Conservation (phyloP, 2,888 invertebrate genomes). For the Gymnocheta viridis region DNA sequence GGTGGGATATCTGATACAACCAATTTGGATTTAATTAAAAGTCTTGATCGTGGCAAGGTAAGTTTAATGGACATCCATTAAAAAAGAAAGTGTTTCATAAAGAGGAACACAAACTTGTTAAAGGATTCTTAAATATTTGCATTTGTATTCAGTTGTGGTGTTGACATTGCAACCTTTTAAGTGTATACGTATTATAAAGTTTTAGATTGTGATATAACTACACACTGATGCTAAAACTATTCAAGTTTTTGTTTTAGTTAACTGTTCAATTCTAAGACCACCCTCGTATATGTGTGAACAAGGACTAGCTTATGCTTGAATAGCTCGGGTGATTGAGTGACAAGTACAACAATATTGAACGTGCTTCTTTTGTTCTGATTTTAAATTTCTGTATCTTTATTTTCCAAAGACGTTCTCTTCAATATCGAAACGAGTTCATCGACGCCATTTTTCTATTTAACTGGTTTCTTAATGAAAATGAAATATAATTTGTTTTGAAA, state of each 20-base stretch:
- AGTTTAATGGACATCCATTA: conserved; percentile 65
- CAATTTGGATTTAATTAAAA: conserved; percentile 90
- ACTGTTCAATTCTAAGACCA: background rate
- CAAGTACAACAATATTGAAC: conserved; percentile 1
- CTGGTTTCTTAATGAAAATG: background rate
- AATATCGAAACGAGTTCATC: conserved; percentile 32
- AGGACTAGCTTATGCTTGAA: conserved; percentile 21
- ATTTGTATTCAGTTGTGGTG: background rate
- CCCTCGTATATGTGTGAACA: background rate
- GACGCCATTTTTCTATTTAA: background rate
- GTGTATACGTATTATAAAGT: too few relatives aligned
- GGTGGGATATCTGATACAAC: conserved; percentile 96
- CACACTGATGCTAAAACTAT: too few relatives aligned
- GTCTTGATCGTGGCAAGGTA: conserved; percentile 93
- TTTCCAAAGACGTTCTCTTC: background rate
- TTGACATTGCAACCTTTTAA: background rate
- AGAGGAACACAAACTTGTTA: background rate
- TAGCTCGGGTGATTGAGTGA: background rate
- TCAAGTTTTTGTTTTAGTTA: background rate
- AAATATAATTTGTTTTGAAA: background rate
- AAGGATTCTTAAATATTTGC: background rate
- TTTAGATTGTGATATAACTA: too few relatives aligned
- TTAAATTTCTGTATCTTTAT: background rate
- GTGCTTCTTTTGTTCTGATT: background rate
- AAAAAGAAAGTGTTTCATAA: background rate